Percentiles rank a stretch among this genome's conserved stretches.
Evolutionary conservation across 1,140 invertebrate genomes (phyloP).

Genomic region (Wasmannia auropunctata): DNA sequence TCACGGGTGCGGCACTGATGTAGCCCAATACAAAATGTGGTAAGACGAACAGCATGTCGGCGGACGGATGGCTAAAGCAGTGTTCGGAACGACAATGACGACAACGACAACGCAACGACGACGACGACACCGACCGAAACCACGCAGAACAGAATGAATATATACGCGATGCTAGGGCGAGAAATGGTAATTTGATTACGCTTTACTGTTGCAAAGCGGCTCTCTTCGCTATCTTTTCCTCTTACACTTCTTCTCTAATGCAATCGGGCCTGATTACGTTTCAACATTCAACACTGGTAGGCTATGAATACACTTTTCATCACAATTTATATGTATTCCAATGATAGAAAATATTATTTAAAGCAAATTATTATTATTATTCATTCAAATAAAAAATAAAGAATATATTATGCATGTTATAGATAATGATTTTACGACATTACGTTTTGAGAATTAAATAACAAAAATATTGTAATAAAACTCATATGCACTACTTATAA

Average conservation of each 20-base stretch:
- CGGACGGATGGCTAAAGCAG: slow-evolving; percentile 23
- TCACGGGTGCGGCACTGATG: slow-evolving; percentile 23
- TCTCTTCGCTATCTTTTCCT: not conserved
- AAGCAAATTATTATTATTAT: not conserved
- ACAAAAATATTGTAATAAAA: not conserved
- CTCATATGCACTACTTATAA: not conserved
- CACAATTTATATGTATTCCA: not conserved
- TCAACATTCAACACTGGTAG: not conserved
- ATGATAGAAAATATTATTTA: not conserved
- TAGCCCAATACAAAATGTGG: slow-evolving; percentile 37
- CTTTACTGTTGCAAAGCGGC: slow-evolving; percentile 11
- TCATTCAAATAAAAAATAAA: no score
- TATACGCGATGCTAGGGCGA: not conserved
- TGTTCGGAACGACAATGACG: slow-evolving; percentile 30
- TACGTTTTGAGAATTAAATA: not conserved
- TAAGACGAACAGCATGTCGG: slow-evolving; percentile 42
- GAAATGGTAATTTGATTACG: slow-evolving; percentile 54
- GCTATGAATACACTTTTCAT: not conserved
- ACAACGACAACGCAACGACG: slow-evolving; percentile 3
- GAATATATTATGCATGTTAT: no score
- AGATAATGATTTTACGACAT: not conserved
- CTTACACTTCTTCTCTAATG: not conserved
- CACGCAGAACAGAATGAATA: slow-evolving; percentile 4
- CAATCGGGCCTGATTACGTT: slow-evolving; percentile 6
- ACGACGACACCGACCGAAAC: not conserved